phyloP scores from a whole-genome alignment of 2,797 vertebrate genomes.

The Threskiornis aethiopicus region DNA sequence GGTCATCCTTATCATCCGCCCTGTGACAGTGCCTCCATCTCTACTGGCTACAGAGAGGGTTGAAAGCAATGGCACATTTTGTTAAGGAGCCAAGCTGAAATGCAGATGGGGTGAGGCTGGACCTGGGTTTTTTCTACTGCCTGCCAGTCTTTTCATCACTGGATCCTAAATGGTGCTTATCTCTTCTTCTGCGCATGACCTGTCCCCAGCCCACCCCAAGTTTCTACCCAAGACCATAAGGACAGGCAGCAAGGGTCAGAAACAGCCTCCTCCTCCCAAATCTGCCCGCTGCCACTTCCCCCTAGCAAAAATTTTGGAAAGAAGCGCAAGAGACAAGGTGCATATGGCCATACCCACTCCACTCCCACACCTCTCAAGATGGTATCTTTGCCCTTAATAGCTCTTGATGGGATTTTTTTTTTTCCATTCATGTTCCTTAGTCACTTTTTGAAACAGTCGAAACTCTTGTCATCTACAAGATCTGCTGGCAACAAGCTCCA shows the following conservation, averaged over 20 bases:
- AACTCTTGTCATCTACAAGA: background rate
- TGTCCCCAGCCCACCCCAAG: background rate
- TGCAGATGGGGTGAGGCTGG: background rate
- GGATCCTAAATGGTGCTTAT: background rate
- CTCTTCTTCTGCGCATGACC: background rate
- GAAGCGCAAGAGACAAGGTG: background rate
- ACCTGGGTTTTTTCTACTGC: background rate
- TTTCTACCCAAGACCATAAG: background rate
- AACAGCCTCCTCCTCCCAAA: background rate
- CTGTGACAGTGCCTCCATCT: background rate
- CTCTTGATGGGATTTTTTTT: background rate
- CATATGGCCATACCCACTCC: background rate
- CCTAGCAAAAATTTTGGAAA: background rate
- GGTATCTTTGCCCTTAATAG: slow-evolving; percentile 7
- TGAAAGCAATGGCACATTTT: background rate
- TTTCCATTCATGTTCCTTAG: background rate
- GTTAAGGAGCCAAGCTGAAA: background rate
- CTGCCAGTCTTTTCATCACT: background rate
- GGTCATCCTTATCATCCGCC: background rate
- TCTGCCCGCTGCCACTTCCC: background rate
- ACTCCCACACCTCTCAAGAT: background rate
- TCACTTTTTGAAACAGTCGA: background rate
- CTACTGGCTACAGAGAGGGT: background rate
- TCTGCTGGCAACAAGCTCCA: background rate
- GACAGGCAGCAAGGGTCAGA: accelerated